phyloP scores from a whole-genome alignment of 2,113 vertebrate species.

The Poecilia latipinna region DNA sequence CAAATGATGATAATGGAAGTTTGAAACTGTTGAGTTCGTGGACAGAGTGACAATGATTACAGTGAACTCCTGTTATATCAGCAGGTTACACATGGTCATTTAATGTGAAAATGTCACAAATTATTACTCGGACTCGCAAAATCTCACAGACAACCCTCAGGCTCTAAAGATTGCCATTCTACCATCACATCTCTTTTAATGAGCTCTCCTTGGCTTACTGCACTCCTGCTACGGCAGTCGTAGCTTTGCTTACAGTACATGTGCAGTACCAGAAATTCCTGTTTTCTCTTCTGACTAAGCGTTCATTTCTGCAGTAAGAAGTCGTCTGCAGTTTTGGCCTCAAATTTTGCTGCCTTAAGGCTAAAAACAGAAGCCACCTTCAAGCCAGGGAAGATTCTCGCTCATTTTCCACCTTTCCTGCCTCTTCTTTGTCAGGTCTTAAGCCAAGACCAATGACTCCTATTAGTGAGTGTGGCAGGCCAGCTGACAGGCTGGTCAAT shows the following conservation, averaged over 20 bases:
- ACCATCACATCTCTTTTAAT: conserved; percentile 65
- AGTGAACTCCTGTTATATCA: conserved; percentile 30
- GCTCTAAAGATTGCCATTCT: conserved; percentile 59
- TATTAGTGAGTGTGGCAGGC: conserved; percentile 97
- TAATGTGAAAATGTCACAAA: conserved; percentile 60
- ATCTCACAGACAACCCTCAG: conserved; percentile 37
- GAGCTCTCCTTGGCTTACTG: conserved; percentile 51
- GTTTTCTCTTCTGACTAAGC: conserved; percentile 31
- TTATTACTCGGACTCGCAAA: conserved; percentile 55
- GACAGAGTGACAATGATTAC: conserved; percentile 36
- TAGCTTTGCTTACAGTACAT: conserved; percentile 45
- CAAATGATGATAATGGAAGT: not conserved
- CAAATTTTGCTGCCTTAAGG: conserved; percentile 82
- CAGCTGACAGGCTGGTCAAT: conserved; percentile 98
- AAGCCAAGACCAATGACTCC: conserved; percentile 98
- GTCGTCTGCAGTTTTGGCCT: conserved; percentile 54
- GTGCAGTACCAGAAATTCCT: not conserved
- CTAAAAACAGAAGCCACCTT: conserved; percentile 34
- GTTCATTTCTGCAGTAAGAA: conserved; percentile 6
- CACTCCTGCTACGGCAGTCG: conserved; percentile 20
- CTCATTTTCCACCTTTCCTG: conserved; percentile 58
- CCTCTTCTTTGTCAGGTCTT: conserved; percentile 87
- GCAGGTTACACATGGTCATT: conserved; percentile 33
- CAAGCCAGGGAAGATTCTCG: conserved; percentile 38
- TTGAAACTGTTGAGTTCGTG: conserved; percentile 1